Evolutionary conservation across 1,140 invertebrate genomes (phyloP).

Genomic region (Caenorhabditis brenneri): DNA sequence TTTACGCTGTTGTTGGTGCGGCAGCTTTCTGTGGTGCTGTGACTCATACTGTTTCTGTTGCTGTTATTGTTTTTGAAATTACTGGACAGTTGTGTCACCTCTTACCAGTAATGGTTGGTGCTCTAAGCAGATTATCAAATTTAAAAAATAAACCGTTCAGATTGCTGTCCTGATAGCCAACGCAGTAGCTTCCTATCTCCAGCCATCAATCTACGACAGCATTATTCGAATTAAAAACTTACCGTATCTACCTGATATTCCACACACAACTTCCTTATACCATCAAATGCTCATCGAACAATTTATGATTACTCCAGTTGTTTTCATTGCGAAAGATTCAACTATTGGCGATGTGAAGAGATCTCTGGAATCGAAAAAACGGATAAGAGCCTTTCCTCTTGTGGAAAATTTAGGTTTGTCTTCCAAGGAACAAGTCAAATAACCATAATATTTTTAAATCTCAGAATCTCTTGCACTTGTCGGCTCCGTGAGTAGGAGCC

Average conservation of each 20-base stretch:
- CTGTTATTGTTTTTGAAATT: slow-evolving; percentile 97
- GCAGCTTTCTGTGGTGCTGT: slow-evolving; percentile 72
- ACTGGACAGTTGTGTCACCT: slow-evolving; percentile 96
- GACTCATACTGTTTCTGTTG: slow-evolving; percentile 96
- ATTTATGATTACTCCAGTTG: slow-evolving; percentile 62
- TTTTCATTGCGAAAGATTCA: slow-evolving; percentile 55
- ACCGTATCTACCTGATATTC: slow-evolving; percentile 83
- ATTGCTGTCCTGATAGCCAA: slow-evolving; percentile 91
- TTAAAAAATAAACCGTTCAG: slow-evolving; percentile 55
- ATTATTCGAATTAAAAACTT: slow-evolving; percentile 96
- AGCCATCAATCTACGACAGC: slow-evolving; percentile 96
- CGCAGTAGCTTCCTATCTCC: slow-evolving; percentile 86
- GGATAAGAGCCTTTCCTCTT: slow-evolving; percentile 64
- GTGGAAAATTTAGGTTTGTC: slow-evolving; percentile 59
- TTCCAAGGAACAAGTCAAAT: not conserved
- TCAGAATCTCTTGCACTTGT: slow-evolving; percentile 60
- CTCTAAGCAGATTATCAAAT: not conserved
- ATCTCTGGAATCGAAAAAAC: slow-evolving; percentile 51
- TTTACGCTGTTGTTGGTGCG: slow-evolving; percentile 74
- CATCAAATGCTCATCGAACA: slow-evolving; percentile 66
- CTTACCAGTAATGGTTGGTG: slow-evolving; percentile 90
- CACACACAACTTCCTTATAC: slow-evolving; percentile 57
- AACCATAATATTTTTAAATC: not conserved
- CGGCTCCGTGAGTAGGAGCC: slow-evolving; percentile 62
- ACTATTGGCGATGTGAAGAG: slow-evolving; percentile 64